These are phyloP conservation scores for Lacanobia oleracea DNA, from an alignment of 2,888 invertebrate species.

Conservation along the genomic window DNA sequence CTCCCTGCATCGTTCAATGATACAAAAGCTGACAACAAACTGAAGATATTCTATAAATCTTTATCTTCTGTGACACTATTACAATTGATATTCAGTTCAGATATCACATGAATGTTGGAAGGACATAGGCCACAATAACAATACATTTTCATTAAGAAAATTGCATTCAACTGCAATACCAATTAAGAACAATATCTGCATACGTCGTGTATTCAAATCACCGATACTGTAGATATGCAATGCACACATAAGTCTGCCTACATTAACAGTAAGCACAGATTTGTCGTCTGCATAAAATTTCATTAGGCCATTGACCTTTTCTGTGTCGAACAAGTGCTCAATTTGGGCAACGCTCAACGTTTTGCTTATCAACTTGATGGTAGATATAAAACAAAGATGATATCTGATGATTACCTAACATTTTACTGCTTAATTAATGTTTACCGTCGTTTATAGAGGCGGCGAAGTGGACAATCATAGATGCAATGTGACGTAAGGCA, in stretches of 20 bases:
- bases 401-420: slow-evolving; percentile 71
- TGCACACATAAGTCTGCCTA: slow-evolving; percentile 22
- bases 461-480: slow-evolving; percentile 69
- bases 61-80: background rate
- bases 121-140: background rate
- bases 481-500: slow-evolving; percentile 74
- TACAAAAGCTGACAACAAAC: background rate
- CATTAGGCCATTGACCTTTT: slow-evolving; percentile 51
- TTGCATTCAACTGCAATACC: slow-evolving; percentile 7
- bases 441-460: slow-evolving; percentile 70
- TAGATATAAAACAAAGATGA: slow-evolving; percentile 73
- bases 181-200: slow-evolving; percentile 19
- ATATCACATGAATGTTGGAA: background rate
- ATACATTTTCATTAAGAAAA: slow-evolving; percentile 31
- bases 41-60: background rate
- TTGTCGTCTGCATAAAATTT: slow-evolving; percentile 54
- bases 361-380: slow-evolving; percentile 71
- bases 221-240: slow-evolving; percentile 35
- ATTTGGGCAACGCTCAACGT: slow-evolving; percentile 61
- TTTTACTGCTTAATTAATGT: slow-evolving; percentile 81
- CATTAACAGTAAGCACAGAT: slow-evolving; percentile 43
- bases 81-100: background rate
- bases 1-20: background rate
- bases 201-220: slow-evolving; percentile 20
- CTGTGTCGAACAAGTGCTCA: slow-evolving; percentile 43